Conservation (phyloP, 2,797 vertebrate species). For the Luscinia megarhynchos region DNA sequence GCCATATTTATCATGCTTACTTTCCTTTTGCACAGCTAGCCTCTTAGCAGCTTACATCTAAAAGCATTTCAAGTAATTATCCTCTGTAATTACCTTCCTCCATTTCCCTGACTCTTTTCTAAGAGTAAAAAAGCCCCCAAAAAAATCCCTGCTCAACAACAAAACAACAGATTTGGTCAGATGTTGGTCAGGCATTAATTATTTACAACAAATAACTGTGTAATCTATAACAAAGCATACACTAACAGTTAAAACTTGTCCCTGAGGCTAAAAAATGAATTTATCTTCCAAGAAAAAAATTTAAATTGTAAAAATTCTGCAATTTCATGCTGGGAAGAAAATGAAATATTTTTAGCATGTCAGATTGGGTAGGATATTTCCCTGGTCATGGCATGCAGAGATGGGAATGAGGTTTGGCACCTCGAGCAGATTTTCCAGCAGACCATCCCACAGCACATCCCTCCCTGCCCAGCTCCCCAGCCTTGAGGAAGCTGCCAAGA, state of each 20-base stretch:
- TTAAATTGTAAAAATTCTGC: not conserved
- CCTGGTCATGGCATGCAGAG: not conserved
- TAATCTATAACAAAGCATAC: not conserved
- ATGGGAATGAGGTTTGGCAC: not conserved
- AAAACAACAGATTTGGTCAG: not conserved
- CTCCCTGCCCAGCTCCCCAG: not conserved
- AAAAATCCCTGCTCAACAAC: not conserved
- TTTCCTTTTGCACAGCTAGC: not conserved
- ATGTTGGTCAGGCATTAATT: not conserved
- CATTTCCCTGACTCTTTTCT: not conserved
- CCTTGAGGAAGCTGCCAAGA: not conserved
- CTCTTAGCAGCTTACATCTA: conserved; percentile 21
- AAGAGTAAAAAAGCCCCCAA: not conserved
- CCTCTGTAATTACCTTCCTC: not conserved
- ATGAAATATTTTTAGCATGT: not conserved
- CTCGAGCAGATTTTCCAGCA: not conserved
- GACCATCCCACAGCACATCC: not conserved
- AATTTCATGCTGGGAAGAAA: not conserved
- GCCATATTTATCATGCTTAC: conserved; percentile 33
- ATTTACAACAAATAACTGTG: not conserved
- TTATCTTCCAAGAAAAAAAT: not conserved
- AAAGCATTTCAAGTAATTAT: conserved; percentile 43
- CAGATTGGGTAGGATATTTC: not conserved
- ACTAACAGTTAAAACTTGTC: not conserved
- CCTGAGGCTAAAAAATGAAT: not conserved